Conservation (phyloP, 2,113 vertebrate genomes). For the Alaudala cheleensis region DNA sequence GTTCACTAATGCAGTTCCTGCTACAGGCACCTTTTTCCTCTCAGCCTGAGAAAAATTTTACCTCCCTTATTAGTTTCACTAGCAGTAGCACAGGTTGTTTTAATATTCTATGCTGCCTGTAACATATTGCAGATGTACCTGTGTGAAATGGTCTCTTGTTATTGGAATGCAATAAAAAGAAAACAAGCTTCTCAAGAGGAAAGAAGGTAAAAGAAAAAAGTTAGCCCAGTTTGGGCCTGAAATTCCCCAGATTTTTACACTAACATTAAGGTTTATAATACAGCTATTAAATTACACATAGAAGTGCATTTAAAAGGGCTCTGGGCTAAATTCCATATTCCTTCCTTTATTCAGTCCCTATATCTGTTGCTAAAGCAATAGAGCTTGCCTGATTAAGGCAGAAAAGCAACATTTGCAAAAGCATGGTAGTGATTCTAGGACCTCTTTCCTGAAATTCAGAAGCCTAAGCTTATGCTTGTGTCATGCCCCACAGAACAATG, state of each 20-base stretch:
- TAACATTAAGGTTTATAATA: slow-evolving; percentile 55
- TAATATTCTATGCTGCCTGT: slow-evolving; percentile 56
- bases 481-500: accelerated
- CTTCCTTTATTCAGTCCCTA: neutral
- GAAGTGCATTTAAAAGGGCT: slow-evolving; percentile 17
- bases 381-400: neutral
- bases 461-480: neutral
- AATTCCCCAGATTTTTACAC: slow-evolving; percentile 58
- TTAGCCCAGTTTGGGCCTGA: neutral
- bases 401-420: neutral
- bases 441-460: neutral
- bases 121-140: slow-evolving; percentile 66
- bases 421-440: neutral
- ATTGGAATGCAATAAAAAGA: slow-evolving; percentile 64
- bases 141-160: slow-evolving; percentile 47
- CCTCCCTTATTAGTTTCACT: slow-evolving; percentile 40
- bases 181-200: slow-evolving; percentile 49
- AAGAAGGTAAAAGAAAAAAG: slow-evolving; percentile 28
- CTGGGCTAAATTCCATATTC: slow-evolving; percentile 10
- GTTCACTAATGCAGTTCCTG: neutral
- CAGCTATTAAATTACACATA: slow-evolving; percentile 41
- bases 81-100: slow-evolving; percentile 66
- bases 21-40: neutral
- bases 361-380: neutral
- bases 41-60: slow-evolving; percentile 28